These are phyloP conservation scores for Pocillopora meandrina DNA, from an alignment of 92 coral and sea anemone genomes.

Conservation along the genomic window DNA sequence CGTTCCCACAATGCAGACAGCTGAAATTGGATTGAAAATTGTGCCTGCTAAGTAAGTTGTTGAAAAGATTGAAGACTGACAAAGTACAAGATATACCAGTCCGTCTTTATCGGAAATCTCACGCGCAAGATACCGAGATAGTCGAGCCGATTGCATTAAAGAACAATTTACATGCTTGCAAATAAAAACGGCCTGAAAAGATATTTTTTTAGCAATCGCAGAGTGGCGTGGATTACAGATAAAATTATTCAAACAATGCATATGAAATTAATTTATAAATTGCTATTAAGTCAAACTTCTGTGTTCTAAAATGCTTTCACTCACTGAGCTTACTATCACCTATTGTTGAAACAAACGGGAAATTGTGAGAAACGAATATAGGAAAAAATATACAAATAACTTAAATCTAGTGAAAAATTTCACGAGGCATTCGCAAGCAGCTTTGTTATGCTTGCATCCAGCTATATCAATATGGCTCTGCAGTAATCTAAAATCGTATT, in stretches of 20 bases:
- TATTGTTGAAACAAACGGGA: too few species aligned
- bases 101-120: conserved; percentile 9
- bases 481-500: not conserved
- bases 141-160: not conserved
- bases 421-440: too few species aligned
- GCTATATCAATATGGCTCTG: not conserved
- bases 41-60: not conserved
- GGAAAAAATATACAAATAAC: too few species aligned
- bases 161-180: not conserved
- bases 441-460: too few species aligned
- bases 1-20: not conserved
- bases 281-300: not conserved
- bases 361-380: too few species aligned
- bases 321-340: not conserved
- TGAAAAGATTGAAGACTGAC: not conserved
- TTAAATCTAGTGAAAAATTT: too few species aligned
- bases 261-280: not conserved
- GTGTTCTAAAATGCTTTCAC: not conserved
- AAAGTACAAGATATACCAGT: not conserved
- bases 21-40: not conserved
- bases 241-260: conserved; percentile 22
- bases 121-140: not conserved
- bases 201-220: not conserved
- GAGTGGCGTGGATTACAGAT: not conserved
- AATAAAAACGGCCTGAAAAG: conserved; percentile 5